These are phyloP conservation scores for Acleris emargana DNA, from an alignment of 2,888 invertebrate genomes.

Conservation along the genomic window DNA sequence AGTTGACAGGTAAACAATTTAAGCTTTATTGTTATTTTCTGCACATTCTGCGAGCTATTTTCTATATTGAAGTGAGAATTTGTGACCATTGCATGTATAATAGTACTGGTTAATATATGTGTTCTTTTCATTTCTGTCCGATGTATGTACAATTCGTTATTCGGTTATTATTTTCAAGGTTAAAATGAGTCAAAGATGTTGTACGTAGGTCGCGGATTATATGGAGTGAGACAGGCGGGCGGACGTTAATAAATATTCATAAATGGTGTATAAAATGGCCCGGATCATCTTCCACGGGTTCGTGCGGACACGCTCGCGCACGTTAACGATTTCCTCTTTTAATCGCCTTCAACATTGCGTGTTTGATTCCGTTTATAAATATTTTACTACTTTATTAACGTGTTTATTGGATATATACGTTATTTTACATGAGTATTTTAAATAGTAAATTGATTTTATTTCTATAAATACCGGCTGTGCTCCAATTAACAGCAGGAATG, in stretches of 20 bases:
- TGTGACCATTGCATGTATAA: not conserved
- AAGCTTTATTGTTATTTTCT: conserved; percentile 49
- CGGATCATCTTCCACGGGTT: conserved; percentile 22
- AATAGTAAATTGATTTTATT: not conserved
- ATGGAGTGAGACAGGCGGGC: conserved; percentile 63
- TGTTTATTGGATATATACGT: not conserved
- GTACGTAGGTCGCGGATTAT: conserved; percentile 62
- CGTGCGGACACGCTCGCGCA: conserved; percentile 18
- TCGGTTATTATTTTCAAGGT: conserved; percentile 68
- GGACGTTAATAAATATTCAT: conserved; percentile 59
- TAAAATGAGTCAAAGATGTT: conserved; percentile 62
- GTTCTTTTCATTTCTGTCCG: conserved; percentile 20
- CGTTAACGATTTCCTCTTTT: conserved; percentile 1
- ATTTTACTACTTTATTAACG: not conserved
- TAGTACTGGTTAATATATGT: conserved; percentile 1
- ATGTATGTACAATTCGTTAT: conserved; percentile 17
- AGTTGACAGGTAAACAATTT: conserved; percentile 81
- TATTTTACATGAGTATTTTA: not conserved
- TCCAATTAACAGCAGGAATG: conserved; percentile 28
- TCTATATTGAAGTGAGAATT: conserved; percentile 1
- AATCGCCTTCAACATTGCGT: conserved; percentile 1
- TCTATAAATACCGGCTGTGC: conserved; percentile 29
- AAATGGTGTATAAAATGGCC: conserved; percentile 49
- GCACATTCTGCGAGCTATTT: conserved; percentile 10
- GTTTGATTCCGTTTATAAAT: not conserved